Conservation (phyloP, 2,113 vertebrate species). For the Eulacestoma nigropectus region DNA sequence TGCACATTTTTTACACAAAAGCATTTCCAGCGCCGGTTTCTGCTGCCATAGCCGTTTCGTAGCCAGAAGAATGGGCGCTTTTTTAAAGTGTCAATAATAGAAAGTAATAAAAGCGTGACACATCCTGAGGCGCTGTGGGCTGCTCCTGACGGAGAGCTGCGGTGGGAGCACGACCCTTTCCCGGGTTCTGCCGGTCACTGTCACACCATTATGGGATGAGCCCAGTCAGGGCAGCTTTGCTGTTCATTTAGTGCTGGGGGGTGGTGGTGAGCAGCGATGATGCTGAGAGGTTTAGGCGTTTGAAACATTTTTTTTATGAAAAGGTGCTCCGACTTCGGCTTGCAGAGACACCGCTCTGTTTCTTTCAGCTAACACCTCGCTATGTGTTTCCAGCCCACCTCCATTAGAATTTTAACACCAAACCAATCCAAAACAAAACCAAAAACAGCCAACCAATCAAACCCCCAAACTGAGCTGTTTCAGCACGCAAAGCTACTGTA, state of each 20-base stretch:
- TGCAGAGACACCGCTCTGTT: rapidly evolving
- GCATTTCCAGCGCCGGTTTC: background rate
- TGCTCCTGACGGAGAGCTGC: background rate
- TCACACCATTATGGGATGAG: background rate
- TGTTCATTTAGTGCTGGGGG: background rate
- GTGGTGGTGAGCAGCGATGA: rapidly evolving
- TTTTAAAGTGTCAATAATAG: background rate
- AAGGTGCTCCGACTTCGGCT: background rate
- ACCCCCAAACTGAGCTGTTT: background rate
- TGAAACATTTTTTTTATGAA: background rate
- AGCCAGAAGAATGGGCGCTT: background rate
- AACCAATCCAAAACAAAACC: background rate
- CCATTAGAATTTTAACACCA: background rate
- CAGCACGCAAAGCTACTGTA: background rate
- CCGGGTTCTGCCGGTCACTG: background rate
- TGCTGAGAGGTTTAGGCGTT: background rate
- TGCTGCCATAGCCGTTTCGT: conserved; percentile 7
- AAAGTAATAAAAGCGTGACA: background rate
- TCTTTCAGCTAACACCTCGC: no score
- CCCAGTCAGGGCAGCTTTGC: background rate
- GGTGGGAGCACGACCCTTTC: background rate
- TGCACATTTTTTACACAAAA: background rate
- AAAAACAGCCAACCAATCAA: background rate
- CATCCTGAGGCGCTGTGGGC: background rate
- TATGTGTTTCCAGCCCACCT: background rate